Percentiles rank a stretch among this genome's conserved stretches.
These are phyloP conservation scores for Bathynomus jamesi DNA, from an alignment of 1,140 invertebrate species.

Conservation along the genomic window DNA sequence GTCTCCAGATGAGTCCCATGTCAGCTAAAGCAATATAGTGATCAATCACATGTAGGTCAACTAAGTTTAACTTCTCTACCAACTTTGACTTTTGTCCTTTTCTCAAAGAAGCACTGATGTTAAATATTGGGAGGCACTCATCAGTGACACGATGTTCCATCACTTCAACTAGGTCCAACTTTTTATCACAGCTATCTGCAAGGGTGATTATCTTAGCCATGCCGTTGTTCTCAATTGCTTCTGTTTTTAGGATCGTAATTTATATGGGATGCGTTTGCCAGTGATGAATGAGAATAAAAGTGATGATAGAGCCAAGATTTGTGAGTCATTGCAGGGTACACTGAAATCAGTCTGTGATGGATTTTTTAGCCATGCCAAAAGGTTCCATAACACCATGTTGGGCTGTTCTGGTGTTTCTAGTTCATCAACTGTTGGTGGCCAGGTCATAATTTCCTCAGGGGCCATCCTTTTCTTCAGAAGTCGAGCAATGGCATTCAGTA, in stretches of 20 bases:
- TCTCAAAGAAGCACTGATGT: constrained; percentile 2
- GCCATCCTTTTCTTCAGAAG: constrained; percentile 4
- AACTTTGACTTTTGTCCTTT: constrained; percentile 9
- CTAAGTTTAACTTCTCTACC: constrained; percentile 1
- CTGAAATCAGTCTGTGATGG: not conserved
- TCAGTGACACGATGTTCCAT: constrained; percentile 7
- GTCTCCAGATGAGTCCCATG: no score
- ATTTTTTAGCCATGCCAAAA: constrained; percentile 8
- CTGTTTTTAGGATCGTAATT: constrained; percentile 11
- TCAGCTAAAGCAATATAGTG: no score
- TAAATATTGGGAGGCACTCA: constrained; percentile 12
- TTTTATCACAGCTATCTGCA: constrained; percentile 3
- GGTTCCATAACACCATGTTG: not conserved
- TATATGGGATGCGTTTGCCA: not conserved
- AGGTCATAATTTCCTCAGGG: not conserved
- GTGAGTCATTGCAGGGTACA: not conserved
- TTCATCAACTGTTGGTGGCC: constrained; percentile 11
- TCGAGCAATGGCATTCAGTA: not conserved
- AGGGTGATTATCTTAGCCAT: constrained; percentile 5
- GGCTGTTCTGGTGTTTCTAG: not conserved
- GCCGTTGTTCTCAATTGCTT: constrained; percentile 9
- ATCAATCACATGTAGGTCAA: no score
- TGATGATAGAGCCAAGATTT: not conserved
- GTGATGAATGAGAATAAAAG: not conserved
- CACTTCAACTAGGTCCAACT: constrained; percentile 5